These are phyloP conservation scores for Hoplostethus mediterraneus DNA, from an alignment of 2,797 vertebrate genomes.

Conservation along the genomic window DNA sequence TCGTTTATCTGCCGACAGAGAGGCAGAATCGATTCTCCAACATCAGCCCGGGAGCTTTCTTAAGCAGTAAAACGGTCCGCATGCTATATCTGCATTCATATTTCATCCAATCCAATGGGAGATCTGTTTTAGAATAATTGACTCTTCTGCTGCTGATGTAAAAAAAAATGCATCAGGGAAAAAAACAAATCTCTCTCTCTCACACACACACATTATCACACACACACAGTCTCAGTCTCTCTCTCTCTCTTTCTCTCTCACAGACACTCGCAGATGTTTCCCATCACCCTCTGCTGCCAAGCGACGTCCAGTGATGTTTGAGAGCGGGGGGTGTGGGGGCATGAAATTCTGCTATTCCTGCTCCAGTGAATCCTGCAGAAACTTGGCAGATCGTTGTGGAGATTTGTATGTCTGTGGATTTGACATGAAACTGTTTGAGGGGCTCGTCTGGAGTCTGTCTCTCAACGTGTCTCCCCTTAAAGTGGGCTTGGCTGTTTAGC, in stretches of 20 bases:
- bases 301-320: constrained; percentile 60
- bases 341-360: constrained; percentile 74
- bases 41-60: constrained; percentile 41
- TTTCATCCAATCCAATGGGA: constrained; percentile 48
- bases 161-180: constrained; percentile 39
- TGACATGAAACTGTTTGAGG: constrained; percentile 76
- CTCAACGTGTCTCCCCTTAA: constrained; percentile 55
- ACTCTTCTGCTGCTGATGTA: constrained; percentile 32
- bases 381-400: constrained; percentile 77
- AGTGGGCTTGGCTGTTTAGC: constrained; percentile 57
- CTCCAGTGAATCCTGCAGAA: constrained; percentile 76
- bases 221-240: constrained; percentile 6
- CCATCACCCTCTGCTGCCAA: constrained; percentile 72
- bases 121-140: constrained; percentile 38
- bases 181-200: constrained; percentile 60
- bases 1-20: constrained; percentile 49
- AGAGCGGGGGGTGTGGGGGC: constrained; percentile 50
- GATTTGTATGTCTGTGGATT: constrained; percentile 78
- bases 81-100: constrained; percentile 42
- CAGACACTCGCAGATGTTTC: constrained; percentile 76
- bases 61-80: constrained; percentile 38
- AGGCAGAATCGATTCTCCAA: constrained; percentile 39
- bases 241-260: neutral
- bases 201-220: constrained; percentile 54
- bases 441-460: constrained; percentile 72